These are phyloP conservation scores for Tauraco erythrolophus DNA, from an alignment of 2,113 vertebrate species.

Conservation along the genomic window DNA sequence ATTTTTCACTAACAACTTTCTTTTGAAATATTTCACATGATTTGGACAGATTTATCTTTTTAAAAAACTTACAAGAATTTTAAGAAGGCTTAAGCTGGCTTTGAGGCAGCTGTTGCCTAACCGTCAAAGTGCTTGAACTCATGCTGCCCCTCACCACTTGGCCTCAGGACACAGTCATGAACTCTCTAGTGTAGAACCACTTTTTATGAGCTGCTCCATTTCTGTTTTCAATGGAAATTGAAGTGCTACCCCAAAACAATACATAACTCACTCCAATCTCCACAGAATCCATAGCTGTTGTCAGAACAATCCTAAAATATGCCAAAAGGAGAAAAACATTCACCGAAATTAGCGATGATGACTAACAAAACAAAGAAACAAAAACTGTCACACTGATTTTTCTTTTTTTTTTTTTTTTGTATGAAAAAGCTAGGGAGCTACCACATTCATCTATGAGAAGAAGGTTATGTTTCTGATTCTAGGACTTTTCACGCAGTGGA, in stretches of 20 bases:
- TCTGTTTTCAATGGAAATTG: background rate
- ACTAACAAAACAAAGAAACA: background rate
- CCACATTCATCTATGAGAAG: background rate
- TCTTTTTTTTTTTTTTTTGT: too few species aligned
- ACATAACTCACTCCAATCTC: background rate
- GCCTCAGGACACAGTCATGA: background rate
- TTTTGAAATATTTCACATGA: background rate
- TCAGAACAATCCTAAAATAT: background rate
- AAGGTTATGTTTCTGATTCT: background rate
- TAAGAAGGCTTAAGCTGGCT: background rate
- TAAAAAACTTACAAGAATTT: background rate
- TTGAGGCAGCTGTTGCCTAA: background rate
- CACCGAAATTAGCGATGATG: background rate
- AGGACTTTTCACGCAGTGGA: background rate
- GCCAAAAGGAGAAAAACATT: background rate
- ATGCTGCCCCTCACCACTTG: background rate
- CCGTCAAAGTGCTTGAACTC: background rate
- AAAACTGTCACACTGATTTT: too few species aligned
- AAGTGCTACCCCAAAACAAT: background rate
- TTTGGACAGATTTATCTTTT: background rate
- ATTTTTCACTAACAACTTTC: background rate
- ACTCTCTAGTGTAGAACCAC: background rate
- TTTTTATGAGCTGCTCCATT: background rate
- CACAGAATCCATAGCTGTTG: background rate
- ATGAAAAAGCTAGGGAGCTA: background rate